Evolutionary conservation across 2,113 vertebrate species (phyloP).

Genomic region (Prietella phreatophila): DNA sequence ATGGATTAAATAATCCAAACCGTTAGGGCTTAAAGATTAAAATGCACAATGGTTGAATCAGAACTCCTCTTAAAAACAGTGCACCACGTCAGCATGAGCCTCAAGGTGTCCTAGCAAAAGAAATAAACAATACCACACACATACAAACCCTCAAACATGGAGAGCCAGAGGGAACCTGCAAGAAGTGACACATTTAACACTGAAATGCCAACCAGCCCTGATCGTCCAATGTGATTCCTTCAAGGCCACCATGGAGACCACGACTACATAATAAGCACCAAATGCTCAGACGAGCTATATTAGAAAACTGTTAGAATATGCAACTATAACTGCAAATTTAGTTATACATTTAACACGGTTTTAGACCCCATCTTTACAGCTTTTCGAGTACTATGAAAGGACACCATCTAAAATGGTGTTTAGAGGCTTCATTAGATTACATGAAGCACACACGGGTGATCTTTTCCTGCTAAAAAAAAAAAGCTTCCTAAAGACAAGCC

Average conservation of each 20-base stretch:
- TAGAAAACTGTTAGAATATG: background rate
- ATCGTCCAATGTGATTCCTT: background rate
- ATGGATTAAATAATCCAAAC: background rate
- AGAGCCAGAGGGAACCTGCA: background rate
- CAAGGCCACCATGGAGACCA: slow-evolving; percentile 3
- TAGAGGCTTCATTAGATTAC: background rate
- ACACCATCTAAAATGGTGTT: background rate
- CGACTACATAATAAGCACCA: background rate
- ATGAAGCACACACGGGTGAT: background rate
- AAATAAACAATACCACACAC: background rate
- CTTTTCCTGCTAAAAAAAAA: background rate
- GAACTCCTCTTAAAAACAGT: background rate
- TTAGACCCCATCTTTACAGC: background rate
- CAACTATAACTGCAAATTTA: background rate
- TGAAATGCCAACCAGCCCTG: background rate
- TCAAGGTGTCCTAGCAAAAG: background rate
- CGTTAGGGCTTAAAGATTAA: background rate
- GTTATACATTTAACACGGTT: background rate
- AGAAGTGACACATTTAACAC: slow-evolving; percentile 16
- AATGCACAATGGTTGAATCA: background rate
- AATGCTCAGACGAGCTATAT: background rate
- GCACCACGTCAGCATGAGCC: background rate
- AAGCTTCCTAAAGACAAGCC: background rate
- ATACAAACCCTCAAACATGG: background rate
- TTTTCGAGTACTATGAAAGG: background rate